Evolutionary conservation across 2,888 invertebrate genomes (phyloP), one percentile per base, ranked within the genome.

Genomic region (Scaptodrosophila latifasciaeformis): DNA sequence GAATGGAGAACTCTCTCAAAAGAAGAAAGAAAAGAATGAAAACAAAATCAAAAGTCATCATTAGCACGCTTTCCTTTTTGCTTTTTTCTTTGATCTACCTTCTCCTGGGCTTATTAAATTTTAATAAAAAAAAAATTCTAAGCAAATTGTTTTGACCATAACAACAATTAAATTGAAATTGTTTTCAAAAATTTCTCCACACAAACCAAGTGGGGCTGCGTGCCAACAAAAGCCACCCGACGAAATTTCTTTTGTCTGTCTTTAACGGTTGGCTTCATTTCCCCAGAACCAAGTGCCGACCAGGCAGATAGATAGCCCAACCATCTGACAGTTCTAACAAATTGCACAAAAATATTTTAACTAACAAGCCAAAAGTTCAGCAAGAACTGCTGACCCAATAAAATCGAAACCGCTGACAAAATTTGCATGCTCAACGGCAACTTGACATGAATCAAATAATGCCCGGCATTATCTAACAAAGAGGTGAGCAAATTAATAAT

Each of bases 181-280:
- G 9, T 9, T 17, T 10, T 1, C 35, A 37, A 54, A 51, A 40
- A 45, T 58, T 55, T 59, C 62, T 54, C 67, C 54, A 49, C 52
- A 46, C 57, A 43, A 54, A 47, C 50, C 57, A 13, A 51, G 46
- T 34, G 46, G 29, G 35, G 7, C 15, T 21, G 9, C 31, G 12
- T 10, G 29, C 21, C 12, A 30, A 59, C 24, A 53, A 53, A 29
- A 42, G 47, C 44, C 59, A 59, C 48, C 46, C 58, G 12, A 34
- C 34, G 51, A 64, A 64, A 55, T 65, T 58, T 63, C 49, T 62
- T 42, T 46, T 57, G 58, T n/a, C n/a, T n/a, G n/a, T n/a, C n/a
- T n/a, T 63, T 75, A 72, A 65, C 72, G 78, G 72, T 74, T 60
- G 78, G 43, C 54, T 53, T 34, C 70, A 21, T 60, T 75, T 29